Conservation (phyloP, 2,113 vertebrate species). For the Tonatia bakeri region DNA sequence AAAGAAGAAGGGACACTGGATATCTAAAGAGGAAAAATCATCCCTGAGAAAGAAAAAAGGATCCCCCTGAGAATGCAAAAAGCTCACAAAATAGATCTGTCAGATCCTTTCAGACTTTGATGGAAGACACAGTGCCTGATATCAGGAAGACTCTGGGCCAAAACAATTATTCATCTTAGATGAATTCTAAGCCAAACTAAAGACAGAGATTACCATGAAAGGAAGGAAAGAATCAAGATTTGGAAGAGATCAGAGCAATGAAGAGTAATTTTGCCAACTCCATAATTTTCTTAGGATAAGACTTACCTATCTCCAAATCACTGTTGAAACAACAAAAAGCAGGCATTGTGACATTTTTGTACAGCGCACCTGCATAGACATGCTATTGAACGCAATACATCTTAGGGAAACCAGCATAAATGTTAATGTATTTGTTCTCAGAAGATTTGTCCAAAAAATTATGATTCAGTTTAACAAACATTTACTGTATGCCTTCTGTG, state of each 20-base stretch:
- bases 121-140: conserved; percentile 46
- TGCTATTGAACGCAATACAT: not conserved
- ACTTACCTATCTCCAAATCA: not conserved
- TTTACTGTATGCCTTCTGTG: not conserved
- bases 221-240: conserved; percentile 4
- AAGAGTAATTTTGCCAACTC: not conserved
- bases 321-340: not conserved
- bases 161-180: conserved; percentile 45
- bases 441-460: not conserved
- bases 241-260: not conserved
- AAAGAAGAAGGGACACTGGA: conserved; percentile 44
- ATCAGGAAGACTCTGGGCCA: conserved; percentile 13
- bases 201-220: not conserved
- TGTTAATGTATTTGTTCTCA: not conserved
- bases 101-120: conserved; percentile 50
- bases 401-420: not conserved
- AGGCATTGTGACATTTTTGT: not conserved
- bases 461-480: not conserved
- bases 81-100: conserved; percentile 56
- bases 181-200: conserved; percentile 26
- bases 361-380: accelerated
- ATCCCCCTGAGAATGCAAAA: conserved; percentile 54
- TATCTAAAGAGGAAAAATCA: conserved; percentile 50
- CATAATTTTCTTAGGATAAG: not conserved
- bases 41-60: conserved; percentile 24